phyloP scores from a whole-genome alignment of 2,797 vertebrate species.

The Pogonophryne albipinna region DNA sequence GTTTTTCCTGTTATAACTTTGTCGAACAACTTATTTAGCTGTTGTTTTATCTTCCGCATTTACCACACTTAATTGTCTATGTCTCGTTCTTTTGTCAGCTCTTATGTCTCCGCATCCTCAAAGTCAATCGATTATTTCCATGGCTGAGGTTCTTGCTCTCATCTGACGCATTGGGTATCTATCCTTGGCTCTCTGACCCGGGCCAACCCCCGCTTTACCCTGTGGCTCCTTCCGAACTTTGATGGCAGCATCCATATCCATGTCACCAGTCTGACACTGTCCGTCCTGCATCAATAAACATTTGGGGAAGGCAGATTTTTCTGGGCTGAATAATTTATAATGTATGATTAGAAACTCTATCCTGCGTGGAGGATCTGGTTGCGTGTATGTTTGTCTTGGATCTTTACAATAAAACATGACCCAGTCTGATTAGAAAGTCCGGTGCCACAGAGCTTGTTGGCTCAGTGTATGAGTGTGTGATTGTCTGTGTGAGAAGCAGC shows the following conservation, averaged over 20 bases:
- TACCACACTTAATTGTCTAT: conserved; percentile 63
- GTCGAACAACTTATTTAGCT: conserved; percentile 52
- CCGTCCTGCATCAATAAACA: conserved; percentile 91
- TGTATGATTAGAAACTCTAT: conserved; percentile 90
- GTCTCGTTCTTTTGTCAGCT: conserved; percentile 40
- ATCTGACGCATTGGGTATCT: conserved; percentile 64
- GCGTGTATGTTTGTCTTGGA: conserved; percentile 85
- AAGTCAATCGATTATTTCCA: conserved; percentile 79
- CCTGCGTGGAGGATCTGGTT: conserved; percentile 83
- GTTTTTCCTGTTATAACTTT: conserved; percentile 48
- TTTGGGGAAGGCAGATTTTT: conserved; percentile 89
- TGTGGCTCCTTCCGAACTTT: conserved; percentile 79
- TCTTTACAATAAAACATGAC: conserved; percentile 86
- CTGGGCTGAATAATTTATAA: conserved; percentile 92
- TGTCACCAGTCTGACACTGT: conserved; percentile 84
- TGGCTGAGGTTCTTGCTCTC: conserved; percentile 68
- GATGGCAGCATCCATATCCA: conserved; percentile 85
- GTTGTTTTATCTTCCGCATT: conserved; percentile 61
- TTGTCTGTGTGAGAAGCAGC: conserved; percentile 17
- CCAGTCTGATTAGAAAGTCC: conserved; percentile 78
- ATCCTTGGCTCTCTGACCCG: conserved; percentile 72
- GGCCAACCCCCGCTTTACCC: conserved; percentile 65
- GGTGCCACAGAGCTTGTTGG: conserved; percentile 45
- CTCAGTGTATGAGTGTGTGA: conserved; percentile 31
- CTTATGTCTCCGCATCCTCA: conserved; percentile 64